Evolutionary conservation across 2,888 invertebrate species (phyloP).

Genomic region (Acleris emargana): DNA sequence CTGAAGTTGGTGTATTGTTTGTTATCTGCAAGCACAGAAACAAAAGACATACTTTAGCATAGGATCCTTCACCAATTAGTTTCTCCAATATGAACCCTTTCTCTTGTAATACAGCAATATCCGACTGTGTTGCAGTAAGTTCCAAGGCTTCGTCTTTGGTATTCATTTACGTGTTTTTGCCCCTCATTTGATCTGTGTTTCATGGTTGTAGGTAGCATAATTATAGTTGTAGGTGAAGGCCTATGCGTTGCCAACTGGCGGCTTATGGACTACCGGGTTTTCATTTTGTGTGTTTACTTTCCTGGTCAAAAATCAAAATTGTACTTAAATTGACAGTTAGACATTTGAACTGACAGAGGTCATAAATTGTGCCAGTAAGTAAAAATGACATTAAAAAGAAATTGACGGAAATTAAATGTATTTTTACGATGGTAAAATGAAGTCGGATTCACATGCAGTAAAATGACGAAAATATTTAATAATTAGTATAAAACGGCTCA

Average conservation of each 20-base stretch:
- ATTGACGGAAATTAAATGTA: too few species aligned
- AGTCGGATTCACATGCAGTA: too few species aligned
- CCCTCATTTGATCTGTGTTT: conserved; percentile 63
- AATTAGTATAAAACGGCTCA: too few species aligned
- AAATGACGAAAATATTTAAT: too few species aligned
- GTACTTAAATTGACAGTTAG: conserved; percentile 5
- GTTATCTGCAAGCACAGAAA: conserved; percentile 1
- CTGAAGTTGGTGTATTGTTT: not conserved
- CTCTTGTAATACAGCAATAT: conserved; percentile 66
- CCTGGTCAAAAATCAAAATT: conserved; percentile 5
- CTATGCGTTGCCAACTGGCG: conserved; percentile 31
- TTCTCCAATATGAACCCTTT: conserved; percentile 85
- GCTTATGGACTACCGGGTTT: conserved; percentile 34
- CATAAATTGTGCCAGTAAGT: conserved; percentile 1
- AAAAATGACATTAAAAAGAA: not conserved
- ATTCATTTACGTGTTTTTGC: conserved; percentile 55
- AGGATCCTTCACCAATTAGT: conserved; percentile 89
- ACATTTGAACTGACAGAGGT: conserved; percentile 10
- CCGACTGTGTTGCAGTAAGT: conserved; percentile 66
- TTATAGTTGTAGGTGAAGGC: conserved; percentile 40
- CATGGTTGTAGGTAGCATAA: conserved; percentile 66
- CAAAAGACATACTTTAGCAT: conserved; percentile 85
- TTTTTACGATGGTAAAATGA: too few species aligned
- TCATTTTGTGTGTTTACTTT: conserved; percentile 15
- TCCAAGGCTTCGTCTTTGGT: conserved; percentile 60